Base-by-base conservation (phyloP, 1,140 invertebrate genomes). In the Halictus rubicundus region DNA sequence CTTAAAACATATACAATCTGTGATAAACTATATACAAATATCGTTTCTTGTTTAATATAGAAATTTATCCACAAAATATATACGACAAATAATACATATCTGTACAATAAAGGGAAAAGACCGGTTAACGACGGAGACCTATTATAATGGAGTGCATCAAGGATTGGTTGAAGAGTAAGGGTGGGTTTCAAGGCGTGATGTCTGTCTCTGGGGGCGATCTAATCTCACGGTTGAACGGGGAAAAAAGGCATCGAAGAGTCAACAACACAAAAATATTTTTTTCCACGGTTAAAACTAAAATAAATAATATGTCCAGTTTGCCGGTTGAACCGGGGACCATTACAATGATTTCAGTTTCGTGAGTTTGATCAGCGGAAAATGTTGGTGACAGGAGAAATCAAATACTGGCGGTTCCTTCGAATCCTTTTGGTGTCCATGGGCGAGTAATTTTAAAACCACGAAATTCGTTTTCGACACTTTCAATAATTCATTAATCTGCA, bases 401-500 rank as follows among this genome's bases (percentile, higher is more conserved):
- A 99, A 99, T 84, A 98, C 96, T 4, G 97, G 97, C 7, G 96
- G 96, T 37, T 94, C 94, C 85, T 96, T 95, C 0, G 97, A 96
- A 78, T 98, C 97, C 87, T 96, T 96, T 91, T 97, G 98, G 91
- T 99, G 98, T 23, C 98, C 98, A 79, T 97, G 97, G 8, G 97
- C 96, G 60, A 99, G 93, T 49, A 99, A 93, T 93, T 98, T 98
- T 92, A 98, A 95, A 10, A 99, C 98, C 79, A 99, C 96, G 91
- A 98, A 98, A 94, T 99, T 99, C 0, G 97, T 98, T 94, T 99
- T 99, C 1, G 96, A 95, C 68, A 99, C 96, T 94, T 97, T 97
- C 8, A 99, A 92, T 59, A 98, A 94, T 88, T 96, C 96, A 70
- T 95, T 93, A 73, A 98, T 95, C 97, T 99, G 93, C 52, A 95